A percentile compares a stretch with the other conserved stretches of the same genome.
These are phyloP conservation scores for Drosophila anomelani DNA, from an alignment of 2,888 invertebrate genomes.

Conservation along the genomic window DNA sequence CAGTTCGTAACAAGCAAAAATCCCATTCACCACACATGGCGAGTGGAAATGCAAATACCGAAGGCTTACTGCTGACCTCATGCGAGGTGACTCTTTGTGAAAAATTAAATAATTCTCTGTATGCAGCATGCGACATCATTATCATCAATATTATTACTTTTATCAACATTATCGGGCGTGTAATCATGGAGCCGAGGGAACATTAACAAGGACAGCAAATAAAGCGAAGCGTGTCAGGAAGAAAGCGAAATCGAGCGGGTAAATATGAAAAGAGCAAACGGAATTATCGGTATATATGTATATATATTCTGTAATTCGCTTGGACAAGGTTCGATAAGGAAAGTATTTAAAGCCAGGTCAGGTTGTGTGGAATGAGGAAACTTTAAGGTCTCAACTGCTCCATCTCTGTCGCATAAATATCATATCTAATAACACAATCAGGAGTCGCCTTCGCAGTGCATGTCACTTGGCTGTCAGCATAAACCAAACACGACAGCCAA, in stretches of 20 bases:
- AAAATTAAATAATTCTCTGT: slow-evolving; percentile 37
- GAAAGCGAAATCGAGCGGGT: slow-evolving; percentile 14
- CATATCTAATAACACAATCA: slow-evolving; percentile 52
- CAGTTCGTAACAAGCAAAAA: slow-evolving; percentile 18
- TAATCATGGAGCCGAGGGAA: slow-evolving; percentile 26
- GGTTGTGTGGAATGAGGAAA: background rate
- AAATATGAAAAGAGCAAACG: slow-evolving; percentile 18
- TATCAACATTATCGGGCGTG: slow-evolving; percentile 30
- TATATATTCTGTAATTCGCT: background rate
- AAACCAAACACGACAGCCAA: slow-evolving; percentile 70
- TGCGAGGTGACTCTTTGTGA: slow-evolving; percentile 15
- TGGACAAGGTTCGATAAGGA: background rate
- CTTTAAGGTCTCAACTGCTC: slow-evolving; percentile 15
- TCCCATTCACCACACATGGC: slow-evolving; percentile 1
- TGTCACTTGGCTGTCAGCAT: slow-evolving; percentile 72
- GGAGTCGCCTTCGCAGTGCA: slow-evolving; percentile 42
- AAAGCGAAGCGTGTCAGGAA: background rate
- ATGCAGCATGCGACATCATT: slow-evolving; percentile 22
- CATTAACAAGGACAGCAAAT: slow-evolving; percentile 14
- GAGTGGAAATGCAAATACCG: slow-evolving; percentile 34
- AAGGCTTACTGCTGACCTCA: slow-evolving; percentile 44
- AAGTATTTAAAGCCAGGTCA: background rate
- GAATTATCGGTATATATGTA: slow-evolving; percentile 6
- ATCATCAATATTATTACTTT: slow-evolving; percentile 39
- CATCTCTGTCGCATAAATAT: slow-evolving; percentile 15